phyloP scores from a whole-genome alignment of 2,888 invertebrate species.

The Cinara cedri region DNA sequence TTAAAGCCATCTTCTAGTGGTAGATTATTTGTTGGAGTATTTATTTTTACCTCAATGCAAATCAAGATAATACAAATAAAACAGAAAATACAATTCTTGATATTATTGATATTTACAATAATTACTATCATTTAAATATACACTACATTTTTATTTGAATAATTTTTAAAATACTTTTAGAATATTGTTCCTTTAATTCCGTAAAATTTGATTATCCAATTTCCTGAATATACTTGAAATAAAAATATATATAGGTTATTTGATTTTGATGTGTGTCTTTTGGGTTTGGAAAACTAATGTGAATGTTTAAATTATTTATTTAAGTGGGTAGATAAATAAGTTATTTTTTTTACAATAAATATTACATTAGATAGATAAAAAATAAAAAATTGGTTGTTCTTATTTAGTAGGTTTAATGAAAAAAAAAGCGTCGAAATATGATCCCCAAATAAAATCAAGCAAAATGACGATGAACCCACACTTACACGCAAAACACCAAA shows the following conservation, averaged over 20 bases:
- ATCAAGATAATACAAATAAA: background rate
- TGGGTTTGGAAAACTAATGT: background rate
- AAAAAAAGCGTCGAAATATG: background rate
- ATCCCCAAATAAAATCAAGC: background rate
- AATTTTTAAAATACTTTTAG: background rate
- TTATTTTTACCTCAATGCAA: background rate
- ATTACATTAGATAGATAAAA: background rate
- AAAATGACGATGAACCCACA: background rate
- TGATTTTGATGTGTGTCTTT: background rate
- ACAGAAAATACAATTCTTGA: background rate
- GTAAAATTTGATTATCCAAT: conserved; percentile 13
- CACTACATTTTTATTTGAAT: background rate
- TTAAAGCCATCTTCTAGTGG: background rate
- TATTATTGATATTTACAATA: too few species aligned
- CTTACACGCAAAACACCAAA: background rate
- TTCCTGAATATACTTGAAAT: background rate
- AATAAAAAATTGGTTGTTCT: background rate
- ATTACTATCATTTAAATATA: too few species aligned
- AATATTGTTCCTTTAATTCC: background rate
- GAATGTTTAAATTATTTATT: background rate
- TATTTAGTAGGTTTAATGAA: background rate
- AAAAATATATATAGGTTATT: background rate
- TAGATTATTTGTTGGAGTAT: background rate
- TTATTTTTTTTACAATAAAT: conserved; percentile 2
- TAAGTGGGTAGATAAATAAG: background rate